A percentile compares a stretch with the other conserved stretches of the same genome.
phyloP scores from a whole-genome alignment of 2,888 invertebrate genomes.

The Clusia tigrina region DNA sequence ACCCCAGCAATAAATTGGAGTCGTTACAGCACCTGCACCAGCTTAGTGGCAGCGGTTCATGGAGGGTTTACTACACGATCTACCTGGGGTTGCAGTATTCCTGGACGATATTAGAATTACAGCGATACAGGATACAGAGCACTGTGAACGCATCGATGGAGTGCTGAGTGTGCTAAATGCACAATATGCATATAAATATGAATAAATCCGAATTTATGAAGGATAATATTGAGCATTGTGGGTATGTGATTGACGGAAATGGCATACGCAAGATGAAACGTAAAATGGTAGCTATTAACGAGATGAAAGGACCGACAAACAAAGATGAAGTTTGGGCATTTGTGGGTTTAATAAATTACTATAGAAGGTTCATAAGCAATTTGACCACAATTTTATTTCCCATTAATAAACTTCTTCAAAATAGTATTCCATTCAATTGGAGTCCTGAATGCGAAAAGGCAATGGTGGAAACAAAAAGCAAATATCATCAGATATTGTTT shows the following conservation, averaged over 20 bases:
- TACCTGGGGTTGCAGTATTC: neutral
- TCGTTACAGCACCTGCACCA: no score
- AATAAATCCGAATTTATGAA: slow-evolving; percentile 47
- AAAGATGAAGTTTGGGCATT: no score
- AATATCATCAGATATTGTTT: slow-evolving; percentile 38
- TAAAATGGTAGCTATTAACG: slow-evolving; percentile 50
- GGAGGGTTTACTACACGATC: neutral
- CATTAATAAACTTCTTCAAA: slow-evolving; percentile 43
- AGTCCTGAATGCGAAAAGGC: slow-evolving; percentile 36
- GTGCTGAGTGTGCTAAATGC: neutral
- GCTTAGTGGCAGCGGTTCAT: neutral
- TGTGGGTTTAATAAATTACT: no score
- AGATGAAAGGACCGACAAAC: slow-evolving; percentile 39
- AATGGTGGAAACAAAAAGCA: slow-evolving; percentile 42
- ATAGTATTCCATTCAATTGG: slow-evolving; percentile 42
- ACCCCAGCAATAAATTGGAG: no score
- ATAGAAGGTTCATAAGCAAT: slow-evolving; percentile 51
- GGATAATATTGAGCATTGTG: slow-evolving; percentile 46
- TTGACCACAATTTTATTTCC: slow-evolving; percentile 44
- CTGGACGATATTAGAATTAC: neutral
- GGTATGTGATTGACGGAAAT: slow-evolving; percentile 45
- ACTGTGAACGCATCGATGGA: neutral
- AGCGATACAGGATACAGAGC: neutral
- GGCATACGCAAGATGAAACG: slow-evolving; percentile 48
- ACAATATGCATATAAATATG: neutral